These are phyloP conservation scores for Carettochelys insculpta DNA, from an alignment of 2,113 vertebrate species.

Conservation along the genomic window DNA sequence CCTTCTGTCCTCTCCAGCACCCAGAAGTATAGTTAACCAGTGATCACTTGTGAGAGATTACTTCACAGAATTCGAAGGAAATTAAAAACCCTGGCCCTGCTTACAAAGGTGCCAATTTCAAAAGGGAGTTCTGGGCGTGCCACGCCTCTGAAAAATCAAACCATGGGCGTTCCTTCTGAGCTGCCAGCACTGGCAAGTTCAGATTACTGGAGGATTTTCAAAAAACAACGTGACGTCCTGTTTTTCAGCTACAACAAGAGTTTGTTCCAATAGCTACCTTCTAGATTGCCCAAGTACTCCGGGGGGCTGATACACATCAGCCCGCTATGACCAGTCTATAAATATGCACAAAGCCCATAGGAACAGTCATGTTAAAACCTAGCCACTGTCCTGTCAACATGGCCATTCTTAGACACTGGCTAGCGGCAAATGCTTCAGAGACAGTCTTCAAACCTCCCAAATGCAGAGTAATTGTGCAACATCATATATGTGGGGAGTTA, in stretches of 20 bases:
- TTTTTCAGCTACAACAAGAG: not conserved
- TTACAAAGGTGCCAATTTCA: not conserved
- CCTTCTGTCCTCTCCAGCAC: not conserved
- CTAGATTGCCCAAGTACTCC: not conserved
- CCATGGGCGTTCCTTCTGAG: not conserved
- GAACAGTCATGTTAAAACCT: not conserved
- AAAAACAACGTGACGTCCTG: not conserved
- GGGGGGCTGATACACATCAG: not conserved
- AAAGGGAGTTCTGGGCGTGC: not conserved
- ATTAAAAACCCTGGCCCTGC: not conserved
- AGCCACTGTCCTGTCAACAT: conserved; percentile 31
- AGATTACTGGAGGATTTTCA: not conserved
- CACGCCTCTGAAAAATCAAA: not conserved
- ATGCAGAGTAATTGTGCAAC: not conserved
- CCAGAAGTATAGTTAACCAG: not conserved
- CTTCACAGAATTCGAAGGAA: not conserved
- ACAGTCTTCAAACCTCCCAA: not conserved
- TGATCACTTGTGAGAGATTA: not conserved
- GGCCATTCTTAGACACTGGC: conserved; percentile 44
- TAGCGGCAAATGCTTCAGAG: conserved; percentile 20
- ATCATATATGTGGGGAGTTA: not conserved
- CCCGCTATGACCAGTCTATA: not conserved
- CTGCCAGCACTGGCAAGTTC: not conserved
- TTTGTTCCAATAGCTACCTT: not conserved
- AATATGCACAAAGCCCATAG: not conserved